These are phyloP conservation scores for Chrysomela aeneicollis DNA, from an alignment of 2,888 invertebrate species.

Conservation along the genomic window DNA sequence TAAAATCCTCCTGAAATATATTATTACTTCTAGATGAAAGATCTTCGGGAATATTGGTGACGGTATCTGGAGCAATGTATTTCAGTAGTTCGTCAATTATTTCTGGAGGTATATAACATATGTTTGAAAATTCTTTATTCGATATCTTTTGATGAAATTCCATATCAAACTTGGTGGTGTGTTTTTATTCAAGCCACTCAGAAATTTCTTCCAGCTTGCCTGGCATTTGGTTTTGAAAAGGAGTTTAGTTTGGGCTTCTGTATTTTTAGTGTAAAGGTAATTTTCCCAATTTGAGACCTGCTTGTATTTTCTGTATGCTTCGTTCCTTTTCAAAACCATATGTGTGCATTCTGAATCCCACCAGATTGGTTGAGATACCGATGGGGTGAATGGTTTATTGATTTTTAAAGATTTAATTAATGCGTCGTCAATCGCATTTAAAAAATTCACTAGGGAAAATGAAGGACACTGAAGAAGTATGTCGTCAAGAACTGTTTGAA, in stretches of 20 bases:
- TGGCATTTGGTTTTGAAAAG: background rate
- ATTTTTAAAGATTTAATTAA: background rate
- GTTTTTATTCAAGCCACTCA: background rate
- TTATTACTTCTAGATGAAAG: background rate
- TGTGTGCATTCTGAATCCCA: slow-evolving; percentile 10
- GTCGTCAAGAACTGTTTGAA: background rate
- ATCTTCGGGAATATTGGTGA: background rate
- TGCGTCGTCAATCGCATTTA: background rate
- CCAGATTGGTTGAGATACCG: background rate
- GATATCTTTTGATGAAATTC: slow-evolving; percentile 10
- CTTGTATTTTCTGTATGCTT: background rate
- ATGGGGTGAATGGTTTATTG: slow-evolving; percentile 5
- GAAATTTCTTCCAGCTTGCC: background rate
- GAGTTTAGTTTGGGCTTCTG: background rate
- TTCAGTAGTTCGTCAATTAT: slow-evolving; percentile 1
- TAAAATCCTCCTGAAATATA: background rate
- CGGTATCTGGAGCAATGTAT: slow-evolving; percentile 11
- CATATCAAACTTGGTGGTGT: background rate
- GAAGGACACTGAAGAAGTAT: background rate
- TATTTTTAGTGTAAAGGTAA: background rate
- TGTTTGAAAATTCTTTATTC: too few species aligned
- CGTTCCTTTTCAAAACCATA: slow-evolving; percentile 3
- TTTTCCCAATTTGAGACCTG: background rate
- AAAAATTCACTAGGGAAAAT: background rate
- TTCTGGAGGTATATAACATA: background rate